Conservation (phyloP, 2,797 vertebrate species). For the Dipus sagitta region DNA sequence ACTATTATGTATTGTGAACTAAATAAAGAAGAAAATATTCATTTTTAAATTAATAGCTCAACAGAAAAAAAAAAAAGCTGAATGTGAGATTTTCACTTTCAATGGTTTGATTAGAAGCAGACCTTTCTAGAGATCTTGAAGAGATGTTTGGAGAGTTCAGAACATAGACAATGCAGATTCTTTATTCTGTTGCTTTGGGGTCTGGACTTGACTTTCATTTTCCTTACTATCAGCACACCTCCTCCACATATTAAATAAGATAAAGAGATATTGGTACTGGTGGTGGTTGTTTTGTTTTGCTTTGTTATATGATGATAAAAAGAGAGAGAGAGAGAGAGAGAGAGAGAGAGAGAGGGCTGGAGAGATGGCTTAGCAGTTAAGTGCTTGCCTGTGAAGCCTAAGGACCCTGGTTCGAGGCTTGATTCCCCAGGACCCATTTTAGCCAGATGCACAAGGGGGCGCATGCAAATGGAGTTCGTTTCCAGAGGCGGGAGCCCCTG, state of each 20-base stretch:
- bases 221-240: not conserved
- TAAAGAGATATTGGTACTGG: not conserved
- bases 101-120: not conserved
- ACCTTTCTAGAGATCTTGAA: not conserved
- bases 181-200: not conserved
- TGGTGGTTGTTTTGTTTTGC: not conserved
- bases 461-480: too few species aligned
- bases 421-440: too few species aligned
- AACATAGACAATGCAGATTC: too few species aligned
- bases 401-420: too few species aligned
- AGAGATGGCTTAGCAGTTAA: not conserved
- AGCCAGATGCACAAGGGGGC: too few species aligned
- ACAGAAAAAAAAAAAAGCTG: not conserved
- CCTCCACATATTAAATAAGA: not conserved
- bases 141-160: not conserved
- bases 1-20: not conserved
- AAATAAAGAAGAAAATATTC: constrained; percentile 8
- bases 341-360: too few species aligned
- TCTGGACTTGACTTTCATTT: not conserved
- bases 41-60: constrained; percentile 40
- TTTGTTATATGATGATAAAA: not conserved
- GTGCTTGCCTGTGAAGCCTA: not conserved
- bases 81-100: not conserved
- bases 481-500: too few species aligned
- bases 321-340: too few species aligned